Conservation (phyloP, 2,797 vertebrate species). For the Peromyscus aztecus region DNA sequence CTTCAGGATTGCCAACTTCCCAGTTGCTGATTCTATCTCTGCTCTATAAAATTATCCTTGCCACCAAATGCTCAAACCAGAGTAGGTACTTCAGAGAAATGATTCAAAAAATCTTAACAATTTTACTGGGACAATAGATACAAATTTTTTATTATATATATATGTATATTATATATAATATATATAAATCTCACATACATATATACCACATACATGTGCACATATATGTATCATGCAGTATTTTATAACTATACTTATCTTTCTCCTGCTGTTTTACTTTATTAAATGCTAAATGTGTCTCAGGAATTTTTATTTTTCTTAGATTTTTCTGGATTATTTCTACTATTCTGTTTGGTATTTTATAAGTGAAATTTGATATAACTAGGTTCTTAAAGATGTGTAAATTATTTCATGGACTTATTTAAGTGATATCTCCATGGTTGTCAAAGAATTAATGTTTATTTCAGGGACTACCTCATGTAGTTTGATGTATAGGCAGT, state of each 20-base stretch:
- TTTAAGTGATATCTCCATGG: neutral
- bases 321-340: neutral
- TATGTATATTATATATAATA: neutral
- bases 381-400: neutral
- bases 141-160: neutral
- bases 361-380: neutral
- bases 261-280: neutral
- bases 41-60: neutral
- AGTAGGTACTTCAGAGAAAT: neutral
- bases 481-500: neutral
- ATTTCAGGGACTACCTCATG: neutral
- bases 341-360: neutral
- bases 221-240: neutral
- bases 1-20: neutral
- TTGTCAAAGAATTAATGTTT: neutral
- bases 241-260: neutral
- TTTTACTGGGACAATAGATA: neutral
- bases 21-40: neutral
- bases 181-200: neutral
- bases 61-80: neutral
- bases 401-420: neutral
- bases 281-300: neutral
- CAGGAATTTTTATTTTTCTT: neutral
- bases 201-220: neutral
- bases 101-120: neutral